Evolutionary conservation across 2,113 vertebrate species (phyloP).

Genomic region (Chaenogobius annularis): DNA sequence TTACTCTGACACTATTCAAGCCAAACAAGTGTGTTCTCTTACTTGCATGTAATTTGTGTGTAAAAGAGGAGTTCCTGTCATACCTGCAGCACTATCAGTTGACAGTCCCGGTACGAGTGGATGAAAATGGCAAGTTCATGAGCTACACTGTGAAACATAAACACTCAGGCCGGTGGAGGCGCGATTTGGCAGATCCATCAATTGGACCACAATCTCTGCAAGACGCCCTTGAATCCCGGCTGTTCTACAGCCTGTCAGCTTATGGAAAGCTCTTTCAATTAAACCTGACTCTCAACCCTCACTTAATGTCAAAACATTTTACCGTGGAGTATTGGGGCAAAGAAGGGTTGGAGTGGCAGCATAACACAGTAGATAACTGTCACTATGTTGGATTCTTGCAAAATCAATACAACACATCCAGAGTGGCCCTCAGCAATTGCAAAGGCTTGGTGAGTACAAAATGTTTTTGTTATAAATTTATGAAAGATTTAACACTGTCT

Average conservation of each 20-base stretch:
- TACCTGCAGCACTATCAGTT: constrained; percentile 98
- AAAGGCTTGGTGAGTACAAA: constrained; percentile 91
- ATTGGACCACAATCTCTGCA: constrained; percentile 49
- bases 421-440: constrained; percentile 96
- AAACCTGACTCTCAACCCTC: constrained; percentile 95
- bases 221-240: constrained; percentile 82
- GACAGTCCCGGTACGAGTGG: constrained; percentile 91
- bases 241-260: constrained; percentile 97
- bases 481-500: no score
- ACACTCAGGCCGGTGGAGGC: constrained; percentile 86
- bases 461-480: background rate
- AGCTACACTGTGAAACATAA: constrained; percentile 97
- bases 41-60: constrained; percentile 45
- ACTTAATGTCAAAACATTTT: constrained; percentile 95
- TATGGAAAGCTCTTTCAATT: constrained; percentile 99
- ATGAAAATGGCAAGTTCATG: constrained; percentile 93
- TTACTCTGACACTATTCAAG: background rate
- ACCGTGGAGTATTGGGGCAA: constrained; percentile 97
- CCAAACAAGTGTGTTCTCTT: background rate
- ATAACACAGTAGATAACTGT: constrained; percentile 88
- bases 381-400: constrained; percentile 93
- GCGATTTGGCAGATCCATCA: constrained; percentile 73
- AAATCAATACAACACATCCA: constrained; percentile 85
- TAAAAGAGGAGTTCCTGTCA: constrained; percentile 98
- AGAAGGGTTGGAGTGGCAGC: constrained; percentile 89